Conservation (phyloP, 2,113 vertebrate species). For the Macrotis lagotis region DNA sequence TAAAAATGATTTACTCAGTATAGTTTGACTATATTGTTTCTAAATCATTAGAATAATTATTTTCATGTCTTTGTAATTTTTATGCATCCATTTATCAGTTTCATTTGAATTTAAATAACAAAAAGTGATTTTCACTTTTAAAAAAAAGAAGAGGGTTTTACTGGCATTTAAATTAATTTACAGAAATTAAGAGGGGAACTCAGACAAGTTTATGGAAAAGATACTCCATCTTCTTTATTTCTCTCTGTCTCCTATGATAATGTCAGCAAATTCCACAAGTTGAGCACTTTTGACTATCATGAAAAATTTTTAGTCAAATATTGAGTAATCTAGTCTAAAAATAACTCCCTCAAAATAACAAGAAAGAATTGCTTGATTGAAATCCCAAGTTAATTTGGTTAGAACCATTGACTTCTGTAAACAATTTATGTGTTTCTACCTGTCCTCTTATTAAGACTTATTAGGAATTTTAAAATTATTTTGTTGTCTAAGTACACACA, state of each 20-base stretch:
- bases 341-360: background rate
- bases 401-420: background rate
- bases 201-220: background rate
- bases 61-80: background rate
- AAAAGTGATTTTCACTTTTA: too few relatives aligned
- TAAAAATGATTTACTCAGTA: background rate
- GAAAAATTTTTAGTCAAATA: background rate
- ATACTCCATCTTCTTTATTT: background rate
- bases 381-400: constrained; percentile 4
- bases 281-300: background rate
- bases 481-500: background rate
- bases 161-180: too few relatives aligned
- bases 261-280: background rate
- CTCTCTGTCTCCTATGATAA: background rate
- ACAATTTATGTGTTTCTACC: background rate
- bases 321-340: background rate
- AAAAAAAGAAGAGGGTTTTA: too few relatives aligned
- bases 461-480: background rate
- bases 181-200: background rate
- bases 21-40: background rate
- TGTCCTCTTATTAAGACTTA: constrained; percentile 7
- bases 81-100: background rate
- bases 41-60: background rate
- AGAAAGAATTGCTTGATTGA: background rate
- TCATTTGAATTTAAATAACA: background rate